Evolutionary conservation across 2,888 invertebrate species (phyloP), one percentile per base, ranked within the genome.

Genomic region (Drosophila atroscutellata): DNA sequence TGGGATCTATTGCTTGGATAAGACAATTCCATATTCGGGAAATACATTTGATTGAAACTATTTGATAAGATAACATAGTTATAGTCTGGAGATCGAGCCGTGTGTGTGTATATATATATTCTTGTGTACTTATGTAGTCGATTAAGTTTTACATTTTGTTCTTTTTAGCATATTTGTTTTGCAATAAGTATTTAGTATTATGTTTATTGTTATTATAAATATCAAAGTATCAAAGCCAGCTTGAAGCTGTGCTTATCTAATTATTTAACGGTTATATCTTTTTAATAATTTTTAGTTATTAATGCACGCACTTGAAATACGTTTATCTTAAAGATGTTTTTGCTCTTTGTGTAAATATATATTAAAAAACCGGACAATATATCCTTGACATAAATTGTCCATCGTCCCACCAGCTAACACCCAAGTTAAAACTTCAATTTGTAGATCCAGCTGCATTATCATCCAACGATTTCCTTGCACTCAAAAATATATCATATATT

Each of bases 291-390:
- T 71, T 72, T 72, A 74, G 54, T 73, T 66, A 65, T 76, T 78
- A 77, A 69, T 75, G 80, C 56, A 75, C 81, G 73, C 75, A 76
- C 68, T 78, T 77, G 70, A 18, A 62, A 60, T 74, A 68, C 69
- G 65, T 76, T 63, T 90, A 87, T 89, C 77, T 81, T 86, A 75
- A 76, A 86, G 87, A 88, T 80, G 76, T 76, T 75, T 55, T 72
- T 75, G 72, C 63, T 75, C 68, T 81, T 64, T 77, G 73, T 81
- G 76, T 80, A 79, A 76, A 75, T 83, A 80, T 82, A 82, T 77
- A 84, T 81, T 83, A 80, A 86, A 89, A 85, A 80, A 74, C 32
- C 60, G 80, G 89, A 80, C 82, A 82, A 76, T 80, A 74, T 84
- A 69, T 74, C 70, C 74, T 67, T 66, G 74, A 69, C 76, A 69